Conservation (phyloP, 2,113 vertebrate species). For the Arenaria interpres region DNA sequence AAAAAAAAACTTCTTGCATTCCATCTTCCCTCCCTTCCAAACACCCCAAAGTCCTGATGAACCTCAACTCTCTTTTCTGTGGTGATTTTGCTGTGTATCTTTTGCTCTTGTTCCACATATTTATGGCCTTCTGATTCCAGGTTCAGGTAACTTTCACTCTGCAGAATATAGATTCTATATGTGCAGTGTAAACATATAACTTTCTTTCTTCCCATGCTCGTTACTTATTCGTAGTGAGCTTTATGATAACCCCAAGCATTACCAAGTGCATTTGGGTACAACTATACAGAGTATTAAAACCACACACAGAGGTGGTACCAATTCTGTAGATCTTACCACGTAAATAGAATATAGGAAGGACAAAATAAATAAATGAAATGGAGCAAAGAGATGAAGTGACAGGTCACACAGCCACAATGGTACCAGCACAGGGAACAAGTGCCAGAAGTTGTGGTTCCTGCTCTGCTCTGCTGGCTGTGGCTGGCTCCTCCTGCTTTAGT, state of each 20-base stretch:
- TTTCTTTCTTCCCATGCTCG: neutral
- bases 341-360: neutral
- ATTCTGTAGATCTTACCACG: neutral
- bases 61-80: neutral
- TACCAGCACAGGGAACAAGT: neutral
- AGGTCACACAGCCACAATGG: neutral
- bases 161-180: neutral
- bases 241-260: neutral
- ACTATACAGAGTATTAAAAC: neutral
- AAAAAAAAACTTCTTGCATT: neutral
- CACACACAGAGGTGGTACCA: neutral
- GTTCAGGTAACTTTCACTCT: neutral
- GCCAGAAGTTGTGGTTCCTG: neutral
- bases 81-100: neutral
- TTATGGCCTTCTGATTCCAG: neutral
- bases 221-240: neutral
- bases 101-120: neutral
- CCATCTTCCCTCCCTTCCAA: neutral
- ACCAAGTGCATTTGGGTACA: neutral
- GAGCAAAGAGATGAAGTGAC: neutral
- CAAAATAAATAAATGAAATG: neutral
- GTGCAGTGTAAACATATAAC: neutral
- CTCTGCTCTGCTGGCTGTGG: accelerated
- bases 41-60: neutral
- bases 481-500: neutral